Base-by-base conservation (phyloP, 2,888 invertebrate species). In the Zygothrica quintamaculata region DNA sequence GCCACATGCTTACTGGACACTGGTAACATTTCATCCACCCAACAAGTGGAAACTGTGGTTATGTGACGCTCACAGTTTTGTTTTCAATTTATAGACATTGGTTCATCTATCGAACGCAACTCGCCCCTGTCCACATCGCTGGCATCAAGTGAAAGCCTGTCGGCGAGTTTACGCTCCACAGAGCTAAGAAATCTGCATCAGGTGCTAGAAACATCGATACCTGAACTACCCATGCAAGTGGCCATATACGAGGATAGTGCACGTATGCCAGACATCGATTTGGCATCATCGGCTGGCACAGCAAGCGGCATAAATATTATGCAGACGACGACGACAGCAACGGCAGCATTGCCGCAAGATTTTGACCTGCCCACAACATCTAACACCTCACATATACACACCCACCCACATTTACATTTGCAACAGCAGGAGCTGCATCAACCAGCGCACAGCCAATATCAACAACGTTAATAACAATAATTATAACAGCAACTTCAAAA, bases 81-180 rank as follows among this genome's bases (percentile, higher is more conserved):
- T 5, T 39, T 39, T 5, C 18, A 15, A 18, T 53, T 66, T 43
- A n/a, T 48, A 89, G 93, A 93, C 77, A 91, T 92, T 31, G 92
- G 92, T 48, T 92, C 92, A 29, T 92, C 92, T 1, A 90, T 90
- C 68, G 91, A 91, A 57, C 92, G 92, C 60, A 93, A 93, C 55
- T 94, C 94, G 8, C 93, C 94, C 13, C 88, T 94, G 25, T 94
- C 94, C 5, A 93, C 93, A 7, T 94, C 94, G 42, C 88, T 94
- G 65, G 93, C 94, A 22, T 94, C 93, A 0, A 93, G 93, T 56
- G 92, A 92, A 44, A 90, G 89, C 33, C 81, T 91, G 8, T 91
- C 91, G 37, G 88, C 88, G 1, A 91, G 91, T 55, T 68, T 90
- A 87, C 91, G 90, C 80, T 92, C 90, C 64, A 92, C 92, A 33